Conservation (phyloP, 2,888 invertebrate genomes). For the Drosophila mercatorum region DNA sequence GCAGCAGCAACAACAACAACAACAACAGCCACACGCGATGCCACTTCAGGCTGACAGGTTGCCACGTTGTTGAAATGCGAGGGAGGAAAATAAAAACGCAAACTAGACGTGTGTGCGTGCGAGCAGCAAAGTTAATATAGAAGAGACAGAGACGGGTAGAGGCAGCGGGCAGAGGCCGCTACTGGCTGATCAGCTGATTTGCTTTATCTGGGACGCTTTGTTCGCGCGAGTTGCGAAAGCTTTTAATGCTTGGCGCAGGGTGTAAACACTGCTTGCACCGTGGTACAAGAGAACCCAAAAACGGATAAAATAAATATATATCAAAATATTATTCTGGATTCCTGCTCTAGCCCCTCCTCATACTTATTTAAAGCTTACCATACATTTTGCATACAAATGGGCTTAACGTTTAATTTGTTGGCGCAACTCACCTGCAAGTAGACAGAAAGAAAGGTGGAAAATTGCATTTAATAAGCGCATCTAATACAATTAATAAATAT, state of each 20-base stretch:
- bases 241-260: conserved; percentile 27
- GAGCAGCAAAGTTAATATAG: background rate
- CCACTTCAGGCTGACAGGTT: conserved; percentile 60
- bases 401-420: conserved; percentile 2
- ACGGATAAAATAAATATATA: background rate
- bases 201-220: conserved; percentile 27
- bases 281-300: background rate
- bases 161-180: background rate
- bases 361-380: conserved; percentile 46
- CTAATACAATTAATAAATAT: conserved; percentile 18
- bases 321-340: background rate
- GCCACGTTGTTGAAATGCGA: conserved; percentile 61
- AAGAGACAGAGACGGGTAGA: background rate
- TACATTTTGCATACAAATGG: conserved; percentile 4
- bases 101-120: conserved; percentile 6
- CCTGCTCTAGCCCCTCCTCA: background rate
- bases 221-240: conserved; percentile 36
- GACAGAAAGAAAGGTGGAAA: conserved; percentile 9
- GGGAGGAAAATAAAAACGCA: conserved; percentile 5
- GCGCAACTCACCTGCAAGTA: conserved; percentile 63
- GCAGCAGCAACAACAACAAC: conserved; percentile 14
- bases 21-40: conserved; percentile 27
- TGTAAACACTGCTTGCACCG: conserved; percentile 6
- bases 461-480: conserved; percentile 25
- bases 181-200: conserved; percentile 43